These are phyloP conservation scores for Spheniscus mendiculus DNA, from an alignment of 2,113 vertebrate species.

Conservation along the genomic window DNA sequence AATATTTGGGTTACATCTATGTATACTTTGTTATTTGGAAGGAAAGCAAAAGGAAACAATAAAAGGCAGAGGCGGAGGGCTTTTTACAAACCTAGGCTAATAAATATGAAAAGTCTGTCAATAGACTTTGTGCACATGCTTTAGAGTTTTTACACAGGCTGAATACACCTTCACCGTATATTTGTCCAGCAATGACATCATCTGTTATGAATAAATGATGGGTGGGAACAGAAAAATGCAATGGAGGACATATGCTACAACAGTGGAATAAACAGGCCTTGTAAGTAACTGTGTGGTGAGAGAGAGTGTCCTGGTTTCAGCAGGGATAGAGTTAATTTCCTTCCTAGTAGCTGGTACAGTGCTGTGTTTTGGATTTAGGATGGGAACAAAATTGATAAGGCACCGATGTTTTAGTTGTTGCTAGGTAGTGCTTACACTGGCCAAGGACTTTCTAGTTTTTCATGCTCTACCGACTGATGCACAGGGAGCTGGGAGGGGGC, in stretches of 20 bases:
- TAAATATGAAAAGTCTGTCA: neutral
- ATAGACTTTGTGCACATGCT: neutral
- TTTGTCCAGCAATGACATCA: neutral
- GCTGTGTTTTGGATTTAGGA: no score
- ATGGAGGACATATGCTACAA: neutral
- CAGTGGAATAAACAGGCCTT: neutral
- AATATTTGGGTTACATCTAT: neutral
- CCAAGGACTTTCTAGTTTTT: no score
- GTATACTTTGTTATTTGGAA: neutral
- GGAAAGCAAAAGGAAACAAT: neutral
- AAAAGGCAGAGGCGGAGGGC: neutral
- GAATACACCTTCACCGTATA: neutral
- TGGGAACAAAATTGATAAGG: no score
- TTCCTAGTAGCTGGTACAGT: no score
- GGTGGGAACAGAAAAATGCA: neutral
- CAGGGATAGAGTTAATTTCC: no score
- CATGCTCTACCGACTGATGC: no score
- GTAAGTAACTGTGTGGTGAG: neutral
- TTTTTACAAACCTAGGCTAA: conserved; percentile 6
- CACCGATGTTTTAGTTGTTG: no score
- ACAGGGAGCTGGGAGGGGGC: no score
- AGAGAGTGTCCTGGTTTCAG: no score
- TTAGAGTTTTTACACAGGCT: neutral
- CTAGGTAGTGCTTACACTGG: no score
- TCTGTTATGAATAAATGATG: conserved; percentile 34